These are phyloP conservation scores for Meghimatium bilineatum DNA, from an alignment of 2,888 invertebrate genomes.

Conservation along the genomic window DNA sequence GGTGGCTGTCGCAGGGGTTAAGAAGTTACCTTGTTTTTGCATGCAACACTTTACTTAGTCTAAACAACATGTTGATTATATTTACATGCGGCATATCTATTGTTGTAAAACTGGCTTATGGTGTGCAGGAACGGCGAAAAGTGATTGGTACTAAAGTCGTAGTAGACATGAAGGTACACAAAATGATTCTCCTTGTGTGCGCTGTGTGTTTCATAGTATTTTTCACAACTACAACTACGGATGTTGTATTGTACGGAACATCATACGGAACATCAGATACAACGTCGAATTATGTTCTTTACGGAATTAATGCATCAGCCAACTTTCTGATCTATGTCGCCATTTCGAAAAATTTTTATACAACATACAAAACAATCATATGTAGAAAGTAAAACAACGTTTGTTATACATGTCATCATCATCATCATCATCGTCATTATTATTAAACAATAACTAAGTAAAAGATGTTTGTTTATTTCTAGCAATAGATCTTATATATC, in stretches of 20 bases:
- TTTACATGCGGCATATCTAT: neutral
- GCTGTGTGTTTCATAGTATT: slow-evolving; percentile 14
- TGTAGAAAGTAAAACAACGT: neutral
- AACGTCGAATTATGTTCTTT: neutral
- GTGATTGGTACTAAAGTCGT: neutral
- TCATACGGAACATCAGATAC: neutral
- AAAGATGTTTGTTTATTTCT: too few relatives aligned
- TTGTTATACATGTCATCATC: too few relatives aligned
- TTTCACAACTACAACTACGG: neutral
- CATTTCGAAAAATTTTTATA: slow-evolving; percentile 9
- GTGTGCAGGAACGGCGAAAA: neutral
- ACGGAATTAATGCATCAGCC: slow-evolving; percentile 1
- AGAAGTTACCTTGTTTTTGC: neutral
- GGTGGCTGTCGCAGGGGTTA: neutral
- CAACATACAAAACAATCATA: neutral
- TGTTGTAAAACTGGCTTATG: neutral
- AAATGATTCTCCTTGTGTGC: slow-evolving; percentile 18
- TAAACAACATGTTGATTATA: neutral
- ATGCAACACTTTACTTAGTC: neutral
- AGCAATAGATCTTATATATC: too few relatives aligned
- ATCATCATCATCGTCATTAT: too few relatives aligned
- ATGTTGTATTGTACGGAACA: neutral
- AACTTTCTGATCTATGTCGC: slow-evolving; percentile 18
- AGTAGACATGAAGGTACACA: slow-evolving; percentile 7
- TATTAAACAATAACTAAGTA: too few relatives aligned